Base-by-base conservation (phyloP, 2,113 vertebrate species). In the Actinemys pallida region DNA sequence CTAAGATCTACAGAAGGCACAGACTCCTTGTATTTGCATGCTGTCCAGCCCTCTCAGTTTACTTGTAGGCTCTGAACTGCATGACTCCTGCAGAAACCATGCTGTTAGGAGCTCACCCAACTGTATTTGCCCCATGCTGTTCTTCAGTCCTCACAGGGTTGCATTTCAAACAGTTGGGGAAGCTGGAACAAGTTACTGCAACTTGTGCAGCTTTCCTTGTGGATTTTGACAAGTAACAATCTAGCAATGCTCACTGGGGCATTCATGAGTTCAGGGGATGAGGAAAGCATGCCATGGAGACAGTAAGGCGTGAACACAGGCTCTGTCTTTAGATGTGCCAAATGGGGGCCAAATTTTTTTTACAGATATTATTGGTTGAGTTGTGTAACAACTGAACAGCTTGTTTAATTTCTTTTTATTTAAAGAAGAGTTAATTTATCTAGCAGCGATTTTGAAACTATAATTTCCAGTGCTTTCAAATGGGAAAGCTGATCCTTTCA, bases 201-300 rank as follows among this genome's bases (percentile, higher is more conserved):
- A 11, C 2, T 1, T 89, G 49, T 42, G 52, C 39, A n/a, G 0
- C 1, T 76, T 87, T 29, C 20, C 20, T 62, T 5, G 27, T 86
- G 78, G 8, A 0, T 24, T 45, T 83, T 53, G 76, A 81, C 22
- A 69, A 1, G 20, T 10, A 39, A 83, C 16, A 10, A 13, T 35
- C 54, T n/a, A 52, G n/a, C 76, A 3, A 45, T 86, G 57, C 6
- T 22, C 10, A 27, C 45, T 22, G 2, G 1, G 16, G 54, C 10
- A 11, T 0, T 0, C 5, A 4, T 3, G 50, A 25, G 5, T 25
- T 69, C 0, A 0, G 2, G 31, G 52, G 8, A 59, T 80, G 53
- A 22, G 59, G 59, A 62, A 6, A 24, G 50, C 76, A 4, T 6
- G 9, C 80, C 69, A 29, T 13, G 4, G 85, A 50, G 11, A 31